Percentiles rank a stretch among this genome's conserved stretches.
Conservation (phyloP, 2,888 invertebrate species). For the Hypomecis atomaria region DNA sequence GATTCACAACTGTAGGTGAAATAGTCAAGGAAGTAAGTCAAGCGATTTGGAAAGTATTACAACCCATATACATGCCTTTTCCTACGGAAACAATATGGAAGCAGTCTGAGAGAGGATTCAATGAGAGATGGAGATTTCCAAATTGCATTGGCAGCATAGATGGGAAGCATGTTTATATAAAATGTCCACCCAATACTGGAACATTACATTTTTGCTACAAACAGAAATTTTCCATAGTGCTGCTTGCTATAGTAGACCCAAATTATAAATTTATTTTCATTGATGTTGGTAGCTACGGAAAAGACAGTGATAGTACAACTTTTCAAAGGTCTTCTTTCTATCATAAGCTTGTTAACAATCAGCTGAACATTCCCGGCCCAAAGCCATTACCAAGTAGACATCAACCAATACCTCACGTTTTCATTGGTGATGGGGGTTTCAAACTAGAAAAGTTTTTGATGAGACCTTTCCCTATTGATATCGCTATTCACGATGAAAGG, state of each 20-base stretch:
- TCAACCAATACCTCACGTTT: too few relatives aligned
- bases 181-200: constrained; percentile 12
- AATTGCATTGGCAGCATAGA: too few relatives aligned
- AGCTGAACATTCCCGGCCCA: too few relatives aligned
- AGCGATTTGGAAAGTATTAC: neutral
- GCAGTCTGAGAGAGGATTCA: neutral
- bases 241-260: constrained; percentile 15
- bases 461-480: too few relatives aligned
- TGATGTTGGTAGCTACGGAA: constrained; percentile 10
- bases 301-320: neutral
- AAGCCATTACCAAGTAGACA: too few relatives aligned
- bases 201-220: constrained; percentile 12
- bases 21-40: constrained; percentile 1
- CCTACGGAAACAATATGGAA: neutral
- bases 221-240: constrained; percentile 7
- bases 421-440: too few relatives aligned
- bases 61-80: neutral
- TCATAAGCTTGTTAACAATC: too few relatives aligned
- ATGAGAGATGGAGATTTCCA: constrained; percentile 1
- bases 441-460: too few relatives aligned
- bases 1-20: too few relatives aligned
- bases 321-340: too few relatives aligned
- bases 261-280: constrained; percentile 8
- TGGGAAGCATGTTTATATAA: constrained; percentile 17
- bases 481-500: too few relatives aligned